Percentiles rank a stretch among this genome's conserved stretches.
Conservation (phyloP, 2,113 vertebrate genomes). For the Sylvietta virens region DNA sequence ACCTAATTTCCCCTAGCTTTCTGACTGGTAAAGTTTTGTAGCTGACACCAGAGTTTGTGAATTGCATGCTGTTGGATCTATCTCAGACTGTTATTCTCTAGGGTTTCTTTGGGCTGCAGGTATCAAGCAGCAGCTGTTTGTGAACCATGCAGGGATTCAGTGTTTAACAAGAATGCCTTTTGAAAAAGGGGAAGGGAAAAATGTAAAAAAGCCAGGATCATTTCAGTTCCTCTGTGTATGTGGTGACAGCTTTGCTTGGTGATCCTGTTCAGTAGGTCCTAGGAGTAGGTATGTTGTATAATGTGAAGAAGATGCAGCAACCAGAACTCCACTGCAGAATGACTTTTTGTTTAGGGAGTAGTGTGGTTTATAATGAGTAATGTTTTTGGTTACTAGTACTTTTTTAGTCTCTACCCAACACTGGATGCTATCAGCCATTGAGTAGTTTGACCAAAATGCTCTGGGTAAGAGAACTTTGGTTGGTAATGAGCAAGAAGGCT, state of each 20-base stretch:
- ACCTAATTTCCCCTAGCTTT: background rate
- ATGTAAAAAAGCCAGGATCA: background rate
- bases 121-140: slow-evolving; percentile 1
- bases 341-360: background rate
- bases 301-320: background rate
- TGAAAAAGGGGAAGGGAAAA: background rate
- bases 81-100: background rate
- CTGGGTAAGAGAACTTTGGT: background rate
- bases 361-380: background rate
- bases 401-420: background rate
- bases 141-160: background rate
- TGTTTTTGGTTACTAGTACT: background rate
- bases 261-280: background rate
- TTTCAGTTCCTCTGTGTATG: background rate
- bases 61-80: background rate
- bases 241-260: background rate
- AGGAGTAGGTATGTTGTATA: background rate
- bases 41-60: background rate
- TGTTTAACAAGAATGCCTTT: background rate
- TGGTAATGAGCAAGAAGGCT: background rate
- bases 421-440: background rate
- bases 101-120: background rate
- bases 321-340: background rate
- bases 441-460: background rate
- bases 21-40: background rate